phyloP scores from a whole-genome alignment of 53 echinoderm and acorn worm genomes.

The Paracentrotus lividus region DNA sequence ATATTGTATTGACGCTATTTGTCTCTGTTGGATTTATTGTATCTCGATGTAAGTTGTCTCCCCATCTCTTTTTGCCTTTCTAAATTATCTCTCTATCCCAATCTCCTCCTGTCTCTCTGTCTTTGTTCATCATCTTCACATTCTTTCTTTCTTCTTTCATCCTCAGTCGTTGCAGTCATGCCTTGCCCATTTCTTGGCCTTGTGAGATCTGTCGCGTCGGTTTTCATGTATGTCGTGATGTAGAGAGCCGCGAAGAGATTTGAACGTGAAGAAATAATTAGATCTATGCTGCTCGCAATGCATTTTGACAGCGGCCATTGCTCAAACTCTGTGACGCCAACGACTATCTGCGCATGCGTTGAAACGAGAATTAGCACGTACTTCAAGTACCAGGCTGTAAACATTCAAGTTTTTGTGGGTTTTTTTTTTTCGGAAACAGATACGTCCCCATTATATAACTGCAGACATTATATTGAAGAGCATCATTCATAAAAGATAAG shows the following conservation, averaged over 20 bases:
- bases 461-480: no score
- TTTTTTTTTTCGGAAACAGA: no score
- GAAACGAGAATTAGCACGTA: slow-evolving; percentile 40
- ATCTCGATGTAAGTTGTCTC: not conserved
- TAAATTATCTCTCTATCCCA: not conserved
- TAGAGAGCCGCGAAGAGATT: not conserved
- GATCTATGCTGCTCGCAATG: slow-evolving; percentile 15
- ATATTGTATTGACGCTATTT: not conserved
- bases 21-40: no score
- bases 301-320: slow-evolving; percentile 41
- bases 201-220: slow-evolving; percentile 25
- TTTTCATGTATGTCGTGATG: slow-evolving; percentile 45
- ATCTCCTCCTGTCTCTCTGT: not conserved
- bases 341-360: slow-evolving; percentile 39
- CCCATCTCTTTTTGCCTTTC: not conserved
- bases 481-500: no score
- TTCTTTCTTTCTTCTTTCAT: not conserved
- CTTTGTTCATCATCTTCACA: not conserved
- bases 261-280: slow-evolving; percentile 68
- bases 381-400: not conserved
- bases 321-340: slow-evolving; percentile 45
- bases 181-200: slow-evolving; percentile 40
- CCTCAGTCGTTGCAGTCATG: not conserved
- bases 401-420: not conserved
- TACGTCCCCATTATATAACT: no score